A percentile compares a stretch with the other conserved stretches of the same genome.
Conservation (phyloP, 2,797 vertebrate species). For the Poliocrania exsul region DNA sequence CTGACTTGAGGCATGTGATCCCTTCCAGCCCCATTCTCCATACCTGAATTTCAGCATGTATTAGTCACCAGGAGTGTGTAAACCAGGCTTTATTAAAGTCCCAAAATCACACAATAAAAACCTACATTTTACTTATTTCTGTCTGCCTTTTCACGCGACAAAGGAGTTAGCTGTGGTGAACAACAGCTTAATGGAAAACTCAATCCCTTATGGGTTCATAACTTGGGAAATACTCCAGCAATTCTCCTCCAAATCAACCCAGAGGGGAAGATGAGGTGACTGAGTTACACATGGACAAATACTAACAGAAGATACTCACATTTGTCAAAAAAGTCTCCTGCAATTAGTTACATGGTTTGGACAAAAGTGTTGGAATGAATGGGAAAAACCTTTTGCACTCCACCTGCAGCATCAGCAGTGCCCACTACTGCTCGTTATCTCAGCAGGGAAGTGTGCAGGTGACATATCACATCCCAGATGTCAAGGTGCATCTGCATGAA, state of each 20-base stretch:
- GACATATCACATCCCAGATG: slow-evolving; percentile 65
- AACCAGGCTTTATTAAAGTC: not conserved
- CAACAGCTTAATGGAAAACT: not conserved
- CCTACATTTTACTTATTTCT: not conserved
- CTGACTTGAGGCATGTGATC: not conserved
- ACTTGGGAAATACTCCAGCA: not conserved
- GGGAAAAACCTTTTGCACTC: not conserved
- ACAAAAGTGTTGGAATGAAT: not conserved
- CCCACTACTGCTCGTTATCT: not conserved
- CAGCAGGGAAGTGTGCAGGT: not conserved
- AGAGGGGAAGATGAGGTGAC: not conserved
- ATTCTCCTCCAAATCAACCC: not conserved
- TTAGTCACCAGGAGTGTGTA: not conserved
- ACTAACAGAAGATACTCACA: not conserved
- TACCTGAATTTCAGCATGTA: not conserved
- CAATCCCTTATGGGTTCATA: not conserved
- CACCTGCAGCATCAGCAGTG: not conserved
- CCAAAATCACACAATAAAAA: not conserved
- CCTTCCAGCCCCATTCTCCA: not conserved
- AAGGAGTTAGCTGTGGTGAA: not conserved
- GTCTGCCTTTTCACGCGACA: not conserved
- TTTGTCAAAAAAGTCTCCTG: not conserved
- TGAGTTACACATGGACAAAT: not conserved
- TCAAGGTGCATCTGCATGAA: slow-evolving; percentile 70
- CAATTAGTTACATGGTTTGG: not conserved